Conservation (phyloP, 2,888 invertebrate species). For the Andrena bucephala region DNA sequence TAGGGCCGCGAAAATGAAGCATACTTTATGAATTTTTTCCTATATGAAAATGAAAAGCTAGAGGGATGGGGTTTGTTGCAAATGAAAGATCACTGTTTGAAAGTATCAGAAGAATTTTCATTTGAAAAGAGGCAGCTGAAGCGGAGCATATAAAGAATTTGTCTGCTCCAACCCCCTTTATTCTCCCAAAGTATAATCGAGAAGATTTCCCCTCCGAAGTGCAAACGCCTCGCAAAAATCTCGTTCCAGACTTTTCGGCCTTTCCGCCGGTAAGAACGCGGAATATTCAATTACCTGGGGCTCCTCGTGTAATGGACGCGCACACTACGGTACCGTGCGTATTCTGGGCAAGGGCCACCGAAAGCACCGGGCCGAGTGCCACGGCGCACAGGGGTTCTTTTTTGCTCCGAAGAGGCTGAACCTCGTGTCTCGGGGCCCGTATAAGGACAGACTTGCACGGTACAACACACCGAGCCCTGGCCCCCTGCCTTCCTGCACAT, state of each 20-base stretch:
- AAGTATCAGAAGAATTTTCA: no score
- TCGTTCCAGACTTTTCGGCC: neutral
- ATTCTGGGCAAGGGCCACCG: conserved; percentile 31
- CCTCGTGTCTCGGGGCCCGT: conserved; percentile 65
- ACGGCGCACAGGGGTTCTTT: conserved; percentile 56
- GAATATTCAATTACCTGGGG: conserved; percentile 33
- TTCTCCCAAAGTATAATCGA: no score
- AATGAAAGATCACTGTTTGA: no score
- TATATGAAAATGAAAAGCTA: no score
- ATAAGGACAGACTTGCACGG: conserved; percentile 73
- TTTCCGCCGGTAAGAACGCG: conserved; percentile 11
- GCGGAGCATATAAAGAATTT: no score
- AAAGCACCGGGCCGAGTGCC: conserved; percentile 27
- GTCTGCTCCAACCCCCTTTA: no score
- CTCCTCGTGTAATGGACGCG: conserved; percentile 10
- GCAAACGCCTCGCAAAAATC: no score
- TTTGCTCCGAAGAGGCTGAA: conserved; percentile 60
- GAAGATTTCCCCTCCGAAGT: no score
- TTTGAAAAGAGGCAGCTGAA: no score
- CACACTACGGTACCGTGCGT: conserved; percentile 29
- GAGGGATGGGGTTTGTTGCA: no score
- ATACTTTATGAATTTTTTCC: no score
- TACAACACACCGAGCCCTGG: conserved; percentile 53
- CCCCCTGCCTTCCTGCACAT: conserved; percentile 50
- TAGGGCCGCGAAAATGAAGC: no score